Evolutionary conservation across 2,797 vertebrate species (phyloP).

Genomic region (Taenioides sp.): DNA sequence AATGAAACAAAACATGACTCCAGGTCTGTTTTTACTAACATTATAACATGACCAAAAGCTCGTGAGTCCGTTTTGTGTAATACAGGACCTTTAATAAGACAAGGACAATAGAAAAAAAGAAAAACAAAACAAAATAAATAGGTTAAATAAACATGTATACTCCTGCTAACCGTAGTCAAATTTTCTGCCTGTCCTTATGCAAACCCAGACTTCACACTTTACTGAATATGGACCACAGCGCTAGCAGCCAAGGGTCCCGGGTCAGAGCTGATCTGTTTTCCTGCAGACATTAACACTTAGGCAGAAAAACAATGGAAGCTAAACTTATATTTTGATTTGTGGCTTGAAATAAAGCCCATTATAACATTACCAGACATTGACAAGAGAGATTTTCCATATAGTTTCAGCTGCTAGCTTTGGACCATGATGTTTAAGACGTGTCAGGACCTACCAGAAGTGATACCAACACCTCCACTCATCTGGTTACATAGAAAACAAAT

Average conservation of each 20-base stretch:
- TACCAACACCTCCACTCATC: neutral
- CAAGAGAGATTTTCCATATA: neutral
- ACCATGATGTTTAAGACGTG: slow-evolving; percentile 1
- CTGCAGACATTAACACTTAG: slow-evolving; percentile 8
- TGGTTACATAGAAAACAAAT: neutral
- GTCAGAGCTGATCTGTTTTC: slow-evolving; percentile 16
- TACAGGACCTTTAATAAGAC: too few relatives aligned
- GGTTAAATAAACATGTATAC: too few relatives aligned
- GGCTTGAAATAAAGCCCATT: neutral
- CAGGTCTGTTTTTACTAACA: too few relatives aligned
- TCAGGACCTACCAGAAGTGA: slow-evolving; percentile 4
- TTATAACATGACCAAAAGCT: too few relatives aligned
- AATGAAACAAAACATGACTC: too few relatives aligned
- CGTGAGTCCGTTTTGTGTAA: too few relatives aligned
- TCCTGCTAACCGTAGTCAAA: neutral
- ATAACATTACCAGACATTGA: slow-evolving; percentile 3
- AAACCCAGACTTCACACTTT: slow-evolving; percentile 18
- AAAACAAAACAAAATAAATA: too few relatives aligned
- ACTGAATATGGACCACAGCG: slow-evolving; percentile 21
- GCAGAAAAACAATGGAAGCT: neutral
- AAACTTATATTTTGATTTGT: slow-evolving; percentile 5
- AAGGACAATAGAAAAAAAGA: too few relatives aligned
- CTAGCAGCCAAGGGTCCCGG: slow-evolving; percentile 5
- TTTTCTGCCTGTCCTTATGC: slow-evolving; percentile 17
- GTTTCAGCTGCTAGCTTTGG: neutral